Base-by-base conservation (phyloP, 2,797 vertebrate species). In the Micromesistius poutassou region DNA sequence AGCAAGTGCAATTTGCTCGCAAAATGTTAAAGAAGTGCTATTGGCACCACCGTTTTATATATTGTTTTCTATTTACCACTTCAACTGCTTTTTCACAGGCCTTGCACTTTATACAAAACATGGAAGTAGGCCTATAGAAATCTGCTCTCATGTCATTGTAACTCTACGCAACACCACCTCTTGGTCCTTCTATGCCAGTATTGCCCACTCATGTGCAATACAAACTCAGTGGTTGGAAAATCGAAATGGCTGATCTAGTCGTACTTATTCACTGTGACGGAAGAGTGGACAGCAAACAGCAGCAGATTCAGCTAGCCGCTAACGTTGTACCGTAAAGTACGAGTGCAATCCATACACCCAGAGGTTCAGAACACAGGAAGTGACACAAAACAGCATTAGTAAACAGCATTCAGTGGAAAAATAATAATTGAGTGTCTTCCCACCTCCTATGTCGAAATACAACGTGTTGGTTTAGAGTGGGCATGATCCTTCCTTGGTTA, bases 1-100 rank as follows among this genome's bases (percentile, higher is more conserved):
- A 78, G 77, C 77, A 78, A 74, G 76, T 73, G 42, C 40, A 28
- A 30, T 30, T 77, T 62, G 72, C 40, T 73, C 73, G 33, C 33
- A 78, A 78, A 74, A 71, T 68, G n/a, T 74, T 33, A 42, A 40
- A 78, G 55, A 50, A 74, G 55, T 74, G 72, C 55, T 22, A 73
- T 72, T 25, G 73, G n/a, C 30, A 55, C 42, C 28, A 30, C 28
- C 28, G 25, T 46, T 30, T 22, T 38, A 5, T 25, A 31, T 25
- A 55, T 62, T 62, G n/a, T 62, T 28, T 16, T 46, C 38, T 42
- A 46, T 50, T 30, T 19, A 75, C 46, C 42, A 75, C 14, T 55
- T 16, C n/a, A 46, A 46, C 28, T 28, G 40, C 16, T 55, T 71
- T 71, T 71, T 31, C 40, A 71, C 70, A 71, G 70, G 70, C 30